Evolutionary conservation across 2,888 invertebrate species (phyloP).

Genomic region (Elgonia sp.): DNA sequence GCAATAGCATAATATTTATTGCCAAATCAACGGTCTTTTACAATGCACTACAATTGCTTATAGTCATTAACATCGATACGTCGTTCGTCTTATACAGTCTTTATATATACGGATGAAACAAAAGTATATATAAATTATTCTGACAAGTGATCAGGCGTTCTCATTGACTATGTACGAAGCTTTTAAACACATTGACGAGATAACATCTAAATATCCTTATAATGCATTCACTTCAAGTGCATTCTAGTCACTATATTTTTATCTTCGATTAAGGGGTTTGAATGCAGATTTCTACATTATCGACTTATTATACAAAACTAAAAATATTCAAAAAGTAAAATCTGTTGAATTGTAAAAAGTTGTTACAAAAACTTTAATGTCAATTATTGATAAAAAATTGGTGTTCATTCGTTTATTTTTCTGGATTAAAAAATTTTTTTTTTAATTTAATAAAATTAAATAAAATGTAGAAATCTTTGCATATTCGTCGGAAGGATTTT

Average conservation of each 20-base stretch:
- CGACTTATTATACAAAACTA: constrained; percentile 1
- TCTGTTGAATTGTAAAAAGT: neutral
- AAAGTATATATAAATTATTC: constrained; percentile 72
- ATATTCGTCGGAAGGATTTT: constrained; percentile 12
- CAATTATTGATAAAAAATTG: neutral
- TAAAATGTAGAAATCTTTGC: constrained; percentile 9
- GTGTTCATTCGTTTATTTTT: neutral
- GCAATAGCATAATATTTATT: constrained; percentile 86
- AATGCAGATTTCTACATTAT: constrained; percentile 45
- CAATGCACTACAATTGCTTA: constrained; percentile 85
- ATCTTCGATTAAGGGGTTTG: constrained; percentile 3
- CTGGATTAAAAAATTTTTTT: neutral
- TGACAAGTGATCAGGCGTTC: constrained; percentile 60
- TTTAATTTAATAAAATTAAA: neutral
- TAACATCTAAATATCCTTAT: constrained; percentile 64
- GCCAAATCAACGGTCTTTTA: constrained; percentile 84
- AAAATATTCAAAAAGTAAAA: constrained; percentile 1
- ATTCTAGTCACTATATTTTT: constrained; percentile 50
- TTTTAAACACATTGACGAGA: constrained; percentile 61
- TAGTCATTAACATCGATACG: constrained; percentile 80
- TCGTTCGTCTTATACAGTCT: constrained; percentile 74
- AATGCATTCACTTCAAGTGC: constrained; percentile 55
- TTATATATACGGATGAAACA: constrained; percentile 72
- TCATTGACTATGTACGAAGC: constrained; percentile 63
- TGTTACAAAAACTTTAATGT: neutral